Percentiles rank a stretch among this genome's conserved stretches.
phyloP scores from a whole-genome alignment of 1,140 invertebrate species.

The Hyles euphorbiae region DNA sequence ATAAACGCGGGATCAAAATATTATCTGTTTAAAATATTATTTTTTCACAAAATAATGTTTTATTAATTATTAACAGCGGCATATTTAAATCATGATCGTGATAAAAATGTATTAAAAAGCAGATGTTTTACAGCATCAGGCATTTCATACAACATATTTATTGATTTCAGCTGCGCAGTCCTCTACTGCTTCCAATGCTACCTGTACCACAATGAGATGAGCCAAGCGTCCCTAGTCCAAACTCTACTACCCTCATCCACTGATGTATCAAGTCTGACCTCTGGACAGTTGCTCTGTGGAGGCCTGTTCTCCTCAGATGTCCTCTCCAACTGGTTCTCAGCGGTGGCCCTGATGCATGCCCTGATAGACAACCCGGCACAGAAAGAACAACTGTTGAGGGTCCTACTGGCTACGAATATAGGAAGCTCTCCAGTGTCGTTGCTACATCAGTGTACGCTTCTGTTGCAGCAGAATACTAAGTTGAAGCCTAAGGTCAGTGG shows the following conservation, averaged over 20 bases:
- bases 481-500: constrained; percentile 85
- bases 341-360: constrained; percentile 92
- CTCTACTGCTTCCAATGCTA: constrained; percentile 98
- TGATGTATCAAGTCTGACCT: constrained; percentile 82
- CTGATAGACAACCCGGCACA: constrained; percentile 92
- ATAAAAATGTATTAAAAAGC: too few species aligned
- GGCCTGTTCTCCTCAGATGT: constrained; percentile 92
- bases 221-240: constrained; percentile 91
- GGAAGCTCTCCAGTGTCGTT: constrained; percentile 91
- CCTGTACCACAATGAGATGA: constrained; percentile 94
- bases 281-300: constrained; percentile 95
- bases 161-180: constrained; percentile 85
- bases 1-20: too few species aligned
- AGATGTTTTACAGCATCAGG: too few species aligned
- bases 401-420: constrained; percentile 91
- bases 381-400: constrained; percentile 95
- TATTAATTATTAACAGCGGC: too few species aligned
- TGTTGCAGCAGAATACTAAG: constrained; percentile 90
- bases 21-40: too few species aligned
- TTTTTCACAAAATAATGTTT: too few species aligned
- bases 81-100: too few species aligned
- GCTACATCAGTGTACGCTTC: constrained; percentile 89
- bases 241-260: constrained; percentile 91
- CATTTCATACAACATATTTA: background rate
- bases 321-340: constrained; percentile 98